Conservation (phyloP, 2,113 vertebrate species). For the Ciconia boyciana region DNA sequence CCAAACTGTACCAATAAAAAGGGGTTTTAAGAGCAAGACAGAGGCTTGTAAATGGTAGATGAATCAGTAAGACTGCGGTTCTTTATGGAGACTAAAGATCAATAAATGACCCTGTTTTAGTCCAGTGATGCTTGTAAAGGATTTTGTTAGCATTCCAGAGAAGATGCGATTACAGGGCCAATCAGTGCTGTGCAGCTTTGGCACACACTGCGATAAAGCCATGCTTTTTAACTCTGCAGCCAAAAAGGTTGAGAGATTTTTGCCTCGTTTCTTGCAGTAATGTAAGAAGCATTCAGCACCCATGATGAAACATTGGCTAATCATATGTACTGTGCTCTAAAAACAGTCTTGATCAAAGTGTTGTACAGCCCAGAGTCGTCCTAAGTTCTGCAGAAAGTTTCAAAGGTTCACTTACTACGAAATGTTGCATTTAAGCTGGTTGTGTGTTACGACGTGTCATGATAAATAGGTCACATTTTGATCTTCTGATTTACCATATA, state of each 20-base stretch:
- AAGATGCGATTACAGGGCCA: background rate
- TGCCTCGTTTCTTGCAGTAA: background rate
- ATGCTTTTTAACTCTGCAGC: background rate
- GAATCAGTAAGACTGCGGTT: background rate
- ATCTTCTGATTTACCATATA: background rate
- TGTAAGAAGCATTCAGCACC: background rate
- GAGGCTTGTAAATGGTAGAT: background rate
- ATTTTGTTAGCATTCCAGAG: conserved; percentile 16
- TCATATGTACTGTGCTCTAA: background rate
- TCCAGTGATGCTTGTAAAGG: conserved; percentile 30
- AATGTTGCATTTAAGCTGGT: background rate
- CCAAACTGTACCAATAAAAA: conserved; percentile 12
- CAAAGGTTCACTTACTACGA: background rate
- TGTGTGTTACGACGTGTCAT: background rate
- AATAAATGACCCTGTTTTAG: conserved; percentile 17
- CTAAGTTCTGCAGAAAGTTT: background rate
- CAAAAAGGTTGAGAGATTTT: background rate
- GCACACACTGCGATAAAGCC: background rate
- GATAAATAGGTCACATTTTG: background rate
- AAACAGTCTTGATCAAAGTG: background rate
- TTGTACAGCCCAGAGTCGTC: background rate
- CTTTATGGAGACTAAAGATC: conserved; percentile 10
- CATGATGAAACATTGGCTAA: background rate
- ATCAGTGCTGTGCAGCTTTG: background rate
- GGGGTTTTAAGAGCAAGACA: background rate